Evolutionary conservation across 2,888 invertebrate species (phyloP), one percentile per base, ranked within the genome.

Genomic region (Hirtodrosophila alboralis): DNA sequence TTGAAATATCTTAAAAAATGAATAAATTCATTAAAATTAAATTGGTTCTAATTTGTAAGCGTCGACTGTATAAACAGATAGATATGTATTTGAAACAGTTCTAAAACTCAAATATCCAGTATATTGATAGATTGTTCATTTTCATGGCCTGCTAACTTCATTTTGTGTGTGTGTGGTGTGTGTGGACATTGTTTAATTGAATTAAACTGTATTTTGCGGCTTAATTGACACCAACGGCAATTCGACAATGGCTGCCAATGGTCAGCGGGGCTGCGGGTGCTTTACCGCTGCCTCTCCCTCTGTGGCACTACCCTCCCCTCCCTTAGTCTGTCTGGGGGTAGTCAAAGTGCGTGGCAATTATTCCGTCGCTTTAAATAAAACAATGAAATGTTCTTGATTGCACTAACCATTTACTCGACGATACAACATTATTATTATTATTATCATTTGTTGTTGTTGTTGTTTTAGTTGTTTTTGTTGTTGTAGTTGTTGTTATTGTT

Each of bases 321-420:
- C 28, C 54, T 2, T 9, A 14, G 2, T n/a, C 37, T 62, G 62
- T 57, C 53, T 49, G 60, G 57, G n/a, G 40, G 66, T 76, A 81
- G 84, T 85, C 77, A 81, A 86, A 86, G 85, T 87, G 86, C 86
- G 86, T 86, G 79, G 73, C 85, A 87, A 87, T 87, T 87, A 86
- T 84, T 73, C 61, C 69, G 66, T 53, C 62, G 79, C 84, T 72
- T 76, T 83, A 81, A 85, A 84, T 85, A 73, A 87, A 86, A 81
- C 81, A 81, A 87, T 86, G 85, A 84, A 80, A 76, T 78, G 63
- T 83, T 63, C 72, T 68, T 80, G 83, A 83, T 84, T 76, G 80
- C 78, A 57, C 51, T 64, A 51, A 38, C 62, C 59, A 72, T 68
- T 71, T 63, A 64, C 54, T 56, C 44, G 48, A 59, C 52, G 36